Evolutionary conservation across 2,113 vertebrate genomes (phyloP), one percentile per base, ranked within the genome.

Genomic region (Amphilophus citrinellus): DNA sequence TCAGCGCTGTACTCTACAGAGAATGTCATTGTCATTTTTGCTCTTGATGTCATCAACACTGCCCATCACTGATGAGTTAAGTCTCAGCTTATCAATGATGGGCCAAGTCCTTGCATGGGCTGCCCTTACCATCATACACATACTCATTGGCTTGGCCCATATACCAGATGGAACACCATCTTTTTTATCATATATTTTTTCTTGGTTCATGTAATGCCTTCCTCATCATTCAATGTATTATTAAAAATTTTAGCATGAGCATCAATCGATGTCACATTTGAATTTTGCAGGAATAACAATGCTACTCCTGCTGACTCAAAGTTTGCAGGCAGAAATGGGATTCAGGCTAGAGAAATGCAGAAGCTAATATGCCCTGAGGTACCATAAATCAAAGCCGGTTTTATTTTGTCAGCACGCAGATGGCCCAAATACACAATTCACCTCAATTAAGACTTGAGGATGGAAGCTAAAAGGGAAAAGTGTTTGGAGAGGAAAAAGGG

Each of bases 351-450:
- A 87, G 89, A 89, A 91, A 89, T 88, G 86, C 90, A 87, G 87
- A 93, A 80, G 60, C 79, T 95, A 94, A 96, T 93, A 82, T 68
- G 76, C 88, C 91, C 86, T 90, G 90, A 95, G 93, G 92, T 84
- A 39, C 85, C 95, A 96, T 96, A 95, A 96, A 96, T 96, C 96
- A 96, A 93, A 93, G 91, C 83, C 65, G 82, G 89, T 89, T 94
- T 94, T 90, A 92, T 89, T 93, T 92, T 95, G 94, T 95, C 95
- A 95, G 93, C 88, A 90, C 78, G 60, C 95, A 96, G 95, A 96
- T 96, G 96, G 95, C 80, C 89, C 89, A 80, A 89, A 90, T 80
- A 82, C 88, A 91, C 86, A 87, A 57, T 84, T 92, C 91, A 92
- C 91, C 92, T 92, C 93, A 92, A 92, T 92, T 92, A 93, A 93